Conservation (phyloP, 1,140 invertebrate genomes). For the Drosophila gunungcola region DNA sequence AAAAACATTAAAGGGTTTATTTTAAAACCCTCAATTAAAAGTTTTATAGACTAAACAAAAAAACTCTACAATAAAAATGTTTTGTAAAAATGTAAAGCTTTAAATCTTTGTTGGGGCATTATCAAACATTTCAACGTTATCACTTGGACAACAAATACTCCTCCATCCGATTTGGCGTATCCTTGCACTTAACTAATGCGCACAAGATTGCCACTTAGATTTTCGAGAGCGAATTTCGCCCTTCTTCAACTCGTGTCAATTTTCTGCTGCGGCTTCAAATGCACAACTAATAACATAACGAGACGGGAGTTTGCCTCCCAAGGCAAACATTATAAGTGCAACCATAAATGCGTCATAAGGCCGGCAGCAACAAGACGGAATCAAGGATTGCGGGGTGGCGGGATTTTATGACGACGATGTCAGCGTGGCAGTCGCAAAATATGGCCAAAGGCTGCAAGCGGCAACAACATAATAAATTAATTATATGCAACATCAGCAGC, state of each 20-base stretch:
- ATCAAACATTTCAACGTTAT: neutral
- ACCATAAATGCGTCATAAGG: slow-evolving; percentile 69
- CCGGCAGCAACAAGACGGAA: slow-evolving; percentile 20
- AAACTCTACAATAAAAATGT: too few relatives aligned
- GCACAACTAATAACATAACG: slow-evolving; percentile 62
- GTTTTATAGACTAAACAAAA: too few relatives aligned
- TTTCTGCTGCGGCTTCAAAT: slow-evolving; percentile 62
- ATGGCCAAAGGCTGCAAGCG: slow-evolving; percentile 66
- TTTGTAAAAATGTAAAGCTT: too few relatives aligned
- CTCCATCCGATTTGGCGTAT: neutral
- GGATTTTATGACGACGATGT: slow-evolving; percentile 8
- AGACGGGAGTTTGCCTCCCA: slow-evolving; percentile 7
- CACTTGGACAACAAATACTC: neutral
- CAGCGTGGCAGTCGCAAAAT: slow-evolving; percentile 61
- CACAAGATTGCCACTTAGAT: slow-evolving; percentile 46
- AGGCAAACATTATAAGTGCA: slow-evolving; percentile 70
- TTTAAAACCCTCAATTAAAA: too few relatives aligned
- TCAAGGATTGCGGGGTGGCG: slow-evolving; percentile 18
- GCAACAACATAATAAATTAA: slow-evolving; percentile 83
- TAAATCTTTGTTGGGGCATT: neutral
- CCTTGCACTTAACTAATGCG: slow-evolving; percentile 27
- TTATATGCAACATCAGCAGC: slow-evolving; percentile 82
- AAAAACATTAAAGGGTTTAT: too few relatives aligned
- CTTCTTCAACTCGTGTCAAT: slow-evolving; percentile 43
- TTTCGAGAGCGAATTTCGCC: slow-evolving; percentile 24